Conservation (phyloP, 2,797 vertebrate genomes). For the Oreochromis mossambicus region DNA sequence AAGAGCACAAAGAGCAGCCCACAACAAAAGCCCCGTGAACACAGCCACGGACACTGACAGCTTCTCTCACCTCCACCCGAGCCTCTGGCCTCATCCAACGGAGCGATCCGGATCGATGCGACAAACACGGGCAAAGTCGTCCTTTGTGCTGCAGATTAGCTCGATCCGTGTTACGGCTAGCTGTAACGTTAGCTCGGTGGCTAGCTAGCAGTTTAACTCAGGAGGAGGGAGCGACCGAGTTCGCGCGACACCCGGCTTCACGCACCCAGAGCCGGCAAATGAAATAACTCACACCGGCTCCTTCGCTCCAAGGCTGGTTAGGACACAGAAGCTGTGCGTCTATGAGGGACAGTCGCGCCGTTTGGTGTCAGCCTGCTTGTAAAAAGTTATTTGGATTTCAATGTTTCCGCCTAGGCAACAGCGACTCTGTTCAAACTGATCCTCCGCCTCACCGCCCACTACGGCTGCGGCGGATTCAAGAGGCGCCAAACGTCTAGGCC, state of each 20-base stretch:
- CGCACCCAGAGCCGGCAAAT: conserved; percentile 7
- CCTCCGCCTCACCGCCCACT: conserved; percentile 65
- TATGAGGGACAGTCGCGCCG: background rate
- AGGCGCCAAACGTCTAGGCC: conserved; percentile 79
- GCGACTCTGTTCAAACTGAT: conserved; percentile 67
- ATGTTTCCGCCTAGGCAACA: conserved; percentile 64
- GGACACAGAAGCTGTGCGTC: background rate
- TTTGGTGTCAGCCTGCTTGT: background rate
- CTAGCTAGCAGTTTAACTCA: conserved; percentile 63
- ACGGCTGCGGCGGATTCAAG: conserved; percentile 64
- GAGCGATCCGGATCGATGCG: background rate
- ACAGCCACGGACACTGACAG: conserved; percentile 7
- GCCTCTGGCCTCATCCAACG: conserved; percentile 67
- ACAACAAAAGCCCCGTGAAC: background rate
- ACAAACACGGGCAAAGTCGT: conserved; percentile 25
- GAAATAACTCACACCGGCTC: background rate
- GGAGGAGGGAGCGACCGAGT: conserved; percentile 48
- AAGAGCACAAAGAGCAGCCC: background rate
- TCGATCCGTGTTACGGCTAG: conserved; percentile 36
- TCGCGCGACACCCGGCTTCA: conserved; percentile 64
- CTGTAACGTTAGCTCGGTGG: conserved; percentile 52
- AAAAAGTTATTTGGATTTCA: background rate
- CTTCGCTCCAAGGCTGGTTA: background rate
- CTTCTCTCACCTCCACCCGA: conserved; percentile 57
- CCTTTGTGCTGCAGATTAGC: conserved; percentile 64